Evolutionary conservation across 2,113 vertebrate species (phyloP), one percentile per base, ranked within the genome.

Genomic region (Seriola quinqueradiata): DNA sequence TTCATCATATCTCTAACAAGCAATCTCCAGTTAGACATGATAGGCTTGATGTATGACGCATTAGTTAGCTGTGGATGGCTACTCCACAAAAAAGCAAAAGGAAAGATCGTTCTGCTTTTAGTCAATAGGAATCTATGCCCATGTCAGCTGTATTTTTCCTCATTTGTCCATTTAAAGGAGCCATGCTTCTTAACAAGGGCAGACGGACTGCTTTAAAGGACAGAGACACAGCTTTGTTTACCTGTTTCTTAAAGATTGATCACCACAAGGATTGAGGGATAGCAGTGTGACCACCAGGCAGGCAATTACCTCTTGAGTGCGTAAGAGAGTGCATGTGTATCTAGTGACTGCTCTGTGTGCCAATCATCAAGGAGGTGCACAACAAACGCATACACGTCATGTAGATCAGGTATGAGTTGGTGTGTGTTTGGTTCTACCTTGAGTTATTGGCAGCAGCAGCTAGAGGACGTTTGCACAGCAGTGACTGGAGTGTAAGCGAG

Each of bases 1-100:
- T 89, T 87, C 86, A 90, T 92, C 88, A 88, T 89, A 82, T 90
- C 84, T 82, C 71, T 89, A 93, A 89, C 87, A 91, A 86, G 90
- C 89, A 79, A 80, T 89, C 76, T 82, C 74, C 61, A 64, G 75
- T 84, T 74, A 79, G 77, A 91, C 82, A 82, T 84, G 88, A 88
- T 87, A 75, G 77, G 83, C 70, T 79, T 84, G 61, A 87, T 81
- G 50, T 67, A 88, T 66, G 64, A 87, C 6, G 28, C 70, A 64
- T 84, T 66, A 76, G 54, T 63, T 80, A 70, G 68, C 34, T 50
- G 44, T 54, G 75, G 61, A 77, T 81, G 75, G 64, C 44, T 74
- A 52, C 73, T 79, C 25, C 67, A 54, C 58, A 50, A 67, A 5
- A 63, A 60, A 82, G 79, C 54, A 73, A 75, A 44, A 57, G 46